Evolutionary conservation across 2,888 invertebrate species (phyloP), one percentile per base, ranked within the genome.

Genomic region (Saturnia japonica): DNA sequence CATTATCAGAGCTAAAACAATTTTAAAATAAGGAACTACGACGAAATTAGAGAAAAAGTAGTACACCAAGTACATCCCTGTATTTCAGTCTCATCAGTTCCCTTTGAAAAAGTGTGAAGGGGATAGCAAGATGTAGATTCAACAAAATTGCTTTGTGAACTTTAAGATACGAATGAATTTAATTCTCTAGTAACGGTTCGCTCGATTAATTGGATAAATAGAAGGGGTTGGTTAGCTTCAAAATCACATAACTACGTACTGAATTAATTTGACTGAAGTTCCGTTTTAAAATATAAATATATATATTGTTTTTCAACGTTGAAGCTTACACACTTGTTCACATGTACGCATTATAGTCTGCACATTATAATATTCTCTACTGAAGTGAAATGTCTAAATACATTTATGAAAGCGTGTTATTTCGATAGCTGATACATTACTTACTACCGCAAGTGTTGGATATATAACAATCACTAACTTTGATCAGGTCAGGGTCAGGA

Each of bases 181-280:
- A 79, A 84, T 85, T 85, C 80, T 81, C 82, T 84, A 78, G 75
- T 82, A 79, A 79, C 81, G 82, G 77, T 81, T 73, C 70, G 72
- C 73, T 74, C 85, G 80, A 85, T 86, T 86, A 87, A 87, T 87
- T 86, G 79, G 76, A 80, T 83, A 85, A 86, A 86, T 81, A 79
- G 76, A 74, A 77, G 77, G 78, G 77, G 76, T 77, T 76, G 75
- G 75, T 79, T 70, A 76, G 76, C 70, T 74, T 74, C 70, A 71
- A 78, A 81, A 78, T 82, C 80, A 78, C 77, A 72, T 71, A 75
- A 78, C 77, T 64, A 40, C 64, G 40, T 40, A 60, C 9, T 70
- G 54, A 68, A 74, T 74, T 72, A 76, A 68, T 77, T 71, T 73
- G 67, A 68, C 71, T 66, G 16, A 54, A 64, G 72, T 72, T 69